A percentile compares a stretch with the other conserved stretches of the same genome.
phyloP scores from a whole-genome alignment of 1,140 invertebrate species.

The Lepidostoma basale region DNA sequence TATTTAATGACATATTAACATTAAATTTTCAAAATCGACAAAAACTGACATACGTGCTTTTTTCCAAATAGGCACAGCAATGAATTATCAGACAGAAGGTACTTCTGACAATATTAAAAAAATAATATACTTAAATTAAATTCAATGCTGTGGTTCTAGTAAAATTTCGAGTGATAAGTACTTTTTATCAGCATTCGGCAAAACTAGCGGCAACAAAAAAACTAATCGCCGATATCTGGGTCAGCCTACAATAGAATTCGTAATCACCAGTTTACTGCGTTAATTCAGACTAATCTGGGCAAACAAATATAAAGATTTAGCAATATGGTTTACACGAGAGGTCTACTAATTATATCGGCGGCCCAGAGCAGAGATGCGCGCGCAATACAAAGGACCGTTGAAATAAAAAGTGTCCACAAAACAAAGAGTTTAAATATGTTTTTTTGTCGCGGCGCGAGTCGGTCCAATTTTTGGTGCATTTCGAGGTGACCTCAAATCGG shows the following conservation, averaged over 20 bases:
- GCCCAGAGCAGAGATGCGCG: not conserved
- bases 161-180: no score
- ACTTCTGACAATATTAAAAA: no score
- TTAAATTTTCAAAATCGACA: no score
- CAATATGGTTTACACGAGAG: not conserved
- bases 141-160: no score
- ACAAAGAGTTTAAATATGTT: slow-evolving; percentile 28
- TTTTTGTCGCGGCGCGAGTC: slow-evolving; percentile 8
- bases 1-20: no score
- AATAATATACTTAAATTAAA: no score
- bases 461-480: slow-evolving; percentile 43
- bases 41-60: no score
- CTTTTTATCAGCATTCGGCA: no score
- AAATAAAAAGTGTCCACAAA: not conserved
- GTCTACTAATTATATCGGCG: not conserved
- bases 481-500: slow-evolving; percentile 46
- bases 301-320: not conserved
- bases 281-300: not conserved
- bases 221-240: not conserved
- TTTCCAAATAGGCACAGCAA: no score
- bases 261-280: not conserved
- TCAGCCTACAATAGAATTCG: not conserved
- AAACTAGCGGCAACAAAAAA: not conserved
- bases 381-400: not conserved
- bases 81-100: no score